Evolutionary conservation across 2,888 invertebrate genomes (phyloP), one percentile per base, ranked within the genome.

Genomic region (Notodonta dromedarius): DNA sequence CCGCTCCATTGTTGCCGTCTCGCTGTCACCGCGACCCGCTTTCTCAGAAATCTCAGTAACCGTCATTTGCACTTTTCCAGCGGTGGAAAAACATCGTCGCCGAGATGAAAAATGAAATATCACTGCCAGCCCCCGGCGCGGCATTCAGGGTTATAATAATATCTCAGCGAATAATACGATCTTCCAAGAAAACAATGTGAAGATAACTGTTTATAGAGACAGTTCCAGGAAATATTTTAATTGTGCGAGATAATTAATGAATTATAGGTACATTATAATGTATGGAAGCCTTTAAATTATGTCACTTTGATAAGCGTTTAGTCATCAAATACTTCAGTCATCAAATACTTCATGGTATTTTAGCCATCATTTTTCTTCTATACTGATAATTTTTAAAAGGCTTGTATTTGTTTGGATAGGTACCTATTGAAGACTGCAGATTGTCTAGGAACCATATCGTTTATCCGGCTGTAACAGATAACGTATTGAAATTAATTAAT

Each of bases 41-140:
- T 80, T 76, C 80, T 75, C 66, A 70, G 86, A 87, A 87, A 88
- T 89, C 87, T 88, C 83, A 67, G 77, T 81, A 82, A 80, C 80
- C 87, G 91, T 90, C 91, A 91, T 89, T 91, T 88, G 89, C 91
- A 91, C 89, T 89, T 89, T 88, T 85, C 85, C 77, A 65, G 70
- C 80, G 76, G 77, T 79, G 80, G 83, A 87, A 89, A 89, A 88
- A 87, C 85, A 87, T 80, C 77, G 76, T 73, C 64, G 74, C 24
- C 70, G 74, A 79, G 84, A 90, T 91, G 91, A 91, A 89, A 91
- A 91, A 91, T 91, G 87, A 89, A 90, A 87, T 90, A 85, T 89
- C 88, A 86, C 71, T 75, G 79, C 69, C 87, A 88, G 84, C 74
- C 79, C 73, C 69, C 67, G 57, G 62, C 57, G 62, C 62, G 65